phyloP scores from a whole-genome alignment of 2,888 invertebrate genomes.

The Drosophila recens region DNA sequence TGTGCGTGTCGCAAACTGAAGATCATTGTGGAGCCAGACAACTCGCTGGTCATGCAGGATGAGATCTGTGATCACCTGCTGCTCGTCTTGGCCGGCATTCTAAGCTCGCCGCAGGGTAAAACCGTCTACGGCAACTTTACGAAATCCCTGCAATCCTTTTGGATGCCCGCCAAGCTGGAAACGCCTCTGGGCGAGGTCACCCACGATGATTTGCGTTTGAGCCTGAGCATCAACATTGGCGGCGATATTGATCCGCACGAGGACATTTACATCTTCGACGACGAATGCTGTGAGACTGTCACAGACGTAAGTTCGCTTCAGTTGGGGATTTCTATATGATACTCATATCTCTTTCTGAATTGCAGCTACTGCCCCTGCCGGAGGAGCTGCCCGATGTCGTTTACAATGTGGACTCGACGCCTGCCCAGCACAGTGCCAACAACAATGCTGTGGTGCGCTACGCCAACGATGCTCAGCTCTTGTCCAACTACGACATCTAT shows the following conservation, averaged over 20 bases:
- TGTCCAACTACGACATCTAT: slow-evolving; percentile 73
- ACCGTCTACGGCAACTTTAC: slow-evolving; percentile 79
- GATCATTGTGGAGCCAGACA: slow-evolving; percentile 83
- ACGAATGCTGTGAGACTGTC: slow-evolving; percentile 62
- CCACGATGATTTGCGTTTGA: slow-evolving; percentile 55
- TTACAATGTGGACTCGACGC: slow-evolving; percentile 62
- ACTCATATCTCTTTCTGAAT: not conserved
- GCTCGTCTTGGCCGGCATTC: slow-evolving; percentile 81
- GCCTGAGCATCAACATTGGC: slow-evolving; percentile 62
- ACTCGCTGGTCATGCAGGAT: slow-evolving; percentile 82
- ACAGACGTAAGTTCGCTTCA: slow-evolving; percentile 55
- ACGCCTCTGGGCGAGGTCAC: slow-evolving; percentile 66
- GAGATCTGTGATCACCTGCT: slow-evolving; percentile 84
- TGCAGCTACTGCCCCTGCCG: slow-evolving; percentile 63
- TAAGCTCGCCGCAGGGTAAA: slow-evolving; percentile 77
- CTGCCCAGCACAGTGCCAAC: slow-evolving; percentile 22
- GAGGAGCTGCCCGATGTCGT: slow-evolving; percentile 82
- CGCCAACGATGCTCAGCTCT: slow-evolving; percentile 77
- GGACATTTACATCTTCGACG: slow-evolving; percentile 80
- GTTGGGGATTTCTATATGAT: not conserved
- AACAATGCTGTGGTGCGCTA: slow-evolving; percentile 61
- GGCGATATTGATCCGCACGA: slow-evolving; percentile 62
- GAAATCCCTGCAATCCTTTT: slow-evolving; percentile 78
- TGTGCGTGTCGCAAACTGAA: slow-evolving; percentile 84
- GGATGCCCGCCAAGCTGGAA: slow-evolving; percentile 79